These are phyloP conservation scores for Plecotus auritus DNA, from an alignment of 2,113 vertebrate species.

Conservation along the genomic window DNA sequence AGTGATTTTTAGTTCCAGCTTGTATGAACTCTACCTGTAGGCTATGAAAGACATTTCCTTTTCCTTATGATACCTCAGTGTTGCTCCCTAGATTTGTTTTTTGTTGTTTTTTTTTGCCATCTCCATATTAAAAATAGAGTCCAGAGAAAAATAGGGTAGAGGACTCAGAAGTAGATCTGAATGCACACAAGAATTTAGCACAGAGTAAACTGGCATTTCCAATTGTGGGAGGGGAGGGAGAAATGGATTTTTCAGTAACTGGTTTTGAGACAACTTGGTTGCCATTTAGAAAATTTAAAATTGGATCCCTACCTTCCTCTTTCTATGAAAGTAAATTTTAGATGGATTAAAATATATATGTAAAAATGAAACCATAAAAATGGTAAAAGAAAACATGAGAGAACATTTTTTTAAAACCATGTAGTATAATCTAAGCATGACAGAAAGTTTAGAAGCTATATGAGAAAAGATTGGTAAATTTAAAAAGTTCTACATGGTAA, in stretches of 20 bases:
- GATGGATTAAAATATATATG: not conserved
- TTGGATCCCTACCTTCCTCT: not conserved
- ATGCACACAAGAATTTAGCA: not conserved
- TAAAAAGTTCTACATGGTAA: not conserved
- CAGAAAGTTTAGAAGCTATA: conserved; percentile 17
- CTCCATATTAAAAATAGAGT: conserved; percentile 42
- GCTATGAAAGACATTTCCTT: conserved; percentile 15
- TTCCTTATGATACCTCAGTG: not conserved
- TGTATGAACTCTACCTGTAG: not conserved
- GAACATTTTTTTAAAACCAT: not conserved
- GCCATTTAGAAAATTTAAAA: conserved; percentile 33
- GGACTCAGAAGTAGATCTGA: conserved; percentile 1
- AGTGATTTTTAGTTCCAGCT: conserved; percentile 12
- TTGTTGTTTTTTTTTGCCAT: conserved; percentile 38
- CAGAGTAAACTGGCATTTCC: not conserved
- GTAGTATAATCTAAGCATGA: not conserved
- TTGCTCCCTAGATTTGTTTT: conserved; percentile 10
- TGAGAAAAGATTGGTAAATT: not conserved
- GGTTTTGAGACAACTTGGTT: conserved; percentile 34
- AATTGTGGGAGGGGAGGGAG: not conserved
- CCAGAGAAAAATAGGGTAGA: conserved; percentile 27
- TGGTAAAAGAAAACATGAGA: conserved; percentile 22
- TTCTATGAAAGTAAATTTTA: not conserved
- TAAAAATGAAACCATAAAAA: not conserved
- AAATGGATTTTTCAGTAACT: conserved; percentile 14